phyloP scores from a whole-genome alignment of 2,113 vertebrate species.

The Crotalus helleri region DNA sequence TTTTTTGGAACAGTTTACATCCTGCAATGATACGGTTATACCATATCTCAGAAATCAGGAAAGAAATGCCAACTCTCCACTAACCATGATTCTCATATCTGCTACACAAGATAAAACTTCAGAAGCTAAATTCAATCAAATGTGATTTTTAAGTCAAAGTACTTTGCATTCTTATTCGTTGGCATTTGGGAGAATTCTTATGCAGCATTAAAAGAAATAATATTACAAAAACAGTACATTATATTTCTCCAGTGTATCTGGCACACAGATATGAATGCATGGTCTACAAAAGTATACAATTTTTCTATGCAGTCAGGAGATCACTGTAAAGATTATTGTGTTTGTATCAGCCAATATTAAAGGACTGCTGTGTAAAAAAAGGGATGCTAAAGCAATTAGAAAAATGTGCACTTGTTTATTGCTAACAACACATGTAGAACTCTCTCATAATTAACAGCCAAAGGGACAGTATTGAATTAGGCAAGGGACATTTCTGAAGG shows the following conservation, averaged over 20 bases:
- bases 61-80: neutral
- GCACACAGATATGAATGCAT: neutral
- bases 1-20: too few relatives aligned
- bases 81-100: neutral
- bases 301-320: neutral
- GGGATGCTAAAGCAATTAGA: neutral
- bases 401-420: neutral
- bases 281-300: neutral
- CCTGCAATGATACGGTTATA: too few relatives aligned
- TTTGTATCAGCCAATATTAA: neutral
- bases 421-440: neutral
- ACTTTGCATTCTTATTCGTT: neutral
- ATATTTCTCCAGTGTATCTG: neutral
- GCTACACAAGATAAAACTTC: neutral
- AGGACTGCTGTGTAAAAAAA: neutral
- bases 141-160: neutral
- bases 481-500: neutral
- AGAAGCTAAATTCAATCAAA: neutral
- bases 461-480: neutral
- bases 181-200: neutral
- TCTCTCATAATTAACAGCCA: neutral
- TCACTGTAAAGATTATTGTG: neutral
- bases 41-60: too few relatives aligned
- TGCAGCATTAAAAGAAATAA: neutral
- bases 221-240: neutral